Evolutionary conservation across 2,797 vertebrate genomes (phyloP).

Genomic region (Craterocephalus amniculus): DNA sequence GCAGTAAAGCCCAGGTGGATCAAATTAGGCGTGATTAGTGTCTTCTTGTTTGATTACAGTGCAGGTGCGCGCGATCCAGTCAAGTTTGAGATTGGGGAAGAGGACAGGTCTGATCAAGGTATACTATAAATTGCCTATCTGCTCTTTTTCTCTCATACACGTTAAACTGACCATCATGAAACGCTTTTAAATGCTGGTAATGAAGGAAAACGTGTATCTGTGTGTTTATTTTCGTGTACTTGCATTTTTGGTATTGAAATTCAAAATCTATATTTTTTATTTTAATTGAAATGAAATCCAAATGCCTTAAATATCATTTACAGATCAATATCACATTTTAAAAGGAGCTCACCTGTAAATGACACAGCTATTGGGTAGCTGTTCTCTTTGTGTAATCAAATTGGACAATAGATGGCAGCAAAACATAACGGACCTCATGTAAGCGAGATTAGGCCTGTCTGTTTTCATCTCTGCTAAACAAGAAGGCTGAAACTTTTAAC

Average conservation of each 20-base stretch:
- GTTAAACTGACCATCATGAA: not conserved
- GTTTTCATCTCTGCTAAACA: no score
- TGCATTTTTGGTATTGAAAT: not conserved
- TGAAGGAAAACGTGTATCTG: not conserved
- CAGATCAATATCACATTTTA: not conserved
- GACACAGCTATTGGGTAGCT: no score
- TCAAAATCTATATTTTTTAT: not conserved
- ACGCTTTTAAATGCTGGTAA: not conserved
- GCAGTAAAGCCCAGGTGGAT: conserved; percentile 41
- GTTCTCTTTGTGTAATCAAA: not conserved
- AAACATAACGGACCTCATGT: conserved; percentile 13
- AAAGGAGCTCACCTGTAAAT: not conserved
- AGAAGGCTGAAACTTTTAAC: no score
- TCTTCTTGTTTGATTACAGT: not conserved
- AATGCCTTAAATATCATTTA: not conserved
- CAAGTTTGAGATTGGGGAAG: not conserved
- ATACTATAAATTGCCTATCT: not conserved
- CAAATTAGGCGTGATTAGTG: conserved; percentile 38
- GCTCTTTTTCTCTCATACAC: not conserved
- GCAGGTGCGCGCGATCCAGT: not conserved
- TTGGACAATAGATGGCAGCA: conserved; percentile 67
- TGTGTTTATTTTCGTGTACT: not conserved
- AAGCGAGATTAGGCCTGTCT: no score
- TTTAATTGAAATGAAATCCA: not conserved
- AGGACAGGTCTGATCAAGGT: not conserved